A percentile compares a stretch with the other conserved stretches of the same genome.
Conservation (phyloP, 2,888 invertebrate species). For the Priocnemis perturbator region DNA sequence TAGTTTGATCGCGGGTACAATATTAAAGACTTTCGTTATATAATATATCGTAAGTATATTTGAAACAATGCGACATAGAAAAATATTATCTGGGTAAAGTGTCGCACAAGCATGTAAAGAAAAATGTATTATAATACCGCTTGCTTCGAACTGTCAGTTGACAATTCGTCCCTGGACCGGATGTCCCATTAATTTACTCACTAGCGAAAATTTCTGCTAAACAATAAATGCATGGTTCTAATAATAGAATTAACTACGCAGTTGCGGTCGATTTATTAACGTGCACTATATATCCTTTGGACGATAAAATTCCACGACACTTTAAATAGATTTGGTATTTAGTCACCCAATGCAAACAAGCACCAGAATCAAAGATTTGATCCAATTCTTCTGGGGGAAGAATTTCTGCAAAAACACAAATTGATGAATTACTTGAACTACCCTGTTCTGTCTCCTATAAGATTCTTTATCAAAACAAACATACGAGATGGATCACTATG, state of each 20-base stretch:
- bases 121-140: background rate
- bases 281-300: constrained; percentile 89
- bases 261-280: constrained; percentile 57
- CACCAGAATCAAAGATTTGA: constrained; percentile 77
- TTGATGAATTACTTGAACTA: too few species aligned
- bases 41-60: constrained; percentile 7
- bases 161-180: too few species aligned
- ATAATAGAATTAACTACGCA: constrained; percentile 22
- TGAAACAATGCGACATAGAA: background rate
- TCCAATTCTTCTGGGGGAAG: constrained; percentile 78
- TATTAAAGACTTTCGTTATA: background rate
- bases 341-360: constrained; percentile 83
- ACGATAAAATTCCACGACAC: constrained; percentile 92
- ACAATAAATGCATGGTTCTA: background rate
- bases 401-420: constrained; percentile 76
- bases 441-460: background rate
- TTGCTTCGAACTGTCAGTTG: background rate
- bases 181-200: background rate
- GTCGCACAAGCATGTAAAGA: background rate
- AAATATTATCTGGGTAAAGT: background rate
- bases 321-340: constrained; percentile 93
- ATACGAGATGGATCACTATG: constrained; percentile 95
- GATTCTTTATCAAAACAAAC: constrained; percentile 38
- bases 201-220: background rate
- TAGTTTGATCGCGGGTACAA: too few species aligned